A percentile compares a stretch with the other conserved stretches of the same genome.
phyloP scores from a whole-genome alignment of 92 coral and sea anemone genomes.

The Paramuricea clavata region DNA sequence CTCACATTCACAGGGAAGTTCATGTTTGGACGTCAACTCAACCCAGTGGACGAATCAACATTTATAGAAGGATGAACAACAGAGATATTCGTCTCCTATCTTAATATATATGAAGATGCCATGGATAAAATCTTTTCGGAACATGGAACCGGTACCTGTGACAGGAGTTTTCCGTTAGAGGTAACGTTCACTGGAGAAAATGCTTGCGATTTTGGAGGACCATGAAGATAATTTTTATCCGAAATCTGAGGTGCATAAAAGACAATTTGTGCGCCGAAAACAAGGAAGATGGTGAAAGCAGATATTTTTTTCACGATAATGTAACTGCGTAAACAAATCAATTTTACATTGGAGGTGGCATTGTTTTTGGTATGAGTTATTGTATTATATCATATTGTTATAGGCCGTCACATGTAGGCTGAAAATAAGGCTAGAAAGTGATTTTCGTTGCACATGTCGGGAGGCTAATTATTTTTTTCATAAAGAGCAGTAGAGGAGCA shows the following conservation, averaged over 20 bases:
- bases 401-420: too few species aligned
- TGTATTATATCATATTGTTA: too few species aligned
- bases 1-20: too few species aligned
- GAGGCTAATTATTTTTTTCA: too few species aligned
- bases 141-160: not conserved
- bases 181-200: conserved; percentile 62
- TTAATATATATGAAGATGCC: conserved; percentile 43
- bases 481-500: too few species aligned
- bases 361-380: conserved; percentile 55
- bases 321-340: not conserved
- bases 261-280: conserved; percentile 26
- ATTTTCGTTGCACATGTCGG: too few species aligned
- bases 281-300: conserved; percentile 12
- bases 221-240: conserved; percentile 51
- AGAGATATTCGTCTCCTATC: conserved; percentile 57
- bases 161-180: conserved; percentile 56
- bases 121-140: conserved; percentile 51
- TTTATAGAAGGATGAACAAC: conserved; percentile 53
- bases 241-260: conserved; percentile 13
- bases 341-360: conserved; percentile 49
- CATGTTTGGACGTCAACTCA: conserved; percentile 44
- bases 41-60: conserved; percentile 27
- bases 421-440: too few species aligned
- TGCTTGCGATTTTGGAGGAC: conserved; percentile 71
- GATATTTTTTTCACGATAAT: conserved; percentile 5